Percentiles rank a stretch among this genome's conserved stretches.
Evolutionary conservation across 1,140 invertebrate species (phyloP).

Genomic region (Centruroides sculpturatus): DNA sequence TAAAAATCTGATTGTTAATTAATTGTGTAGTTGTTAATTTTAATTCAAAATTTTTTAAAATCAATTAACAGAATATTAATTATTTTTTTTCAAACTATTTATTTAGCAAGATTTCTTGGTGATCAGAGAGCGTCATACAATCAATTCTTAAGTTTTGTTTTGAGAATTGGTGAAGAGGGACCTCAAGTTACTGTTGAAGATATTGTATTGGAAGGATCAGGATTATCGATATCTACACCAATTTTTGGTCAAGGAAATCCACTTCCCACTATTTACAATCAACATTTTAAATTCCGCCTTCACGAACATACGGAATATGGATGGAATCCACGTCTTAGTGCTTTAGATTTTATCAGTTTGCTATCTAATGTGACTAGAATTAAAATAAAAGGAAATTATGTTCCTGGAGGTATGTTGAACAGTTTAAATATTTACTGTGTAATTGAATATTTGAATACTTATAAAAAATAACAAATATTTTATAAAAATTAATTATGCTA

Average conservation of each 20-base stretch:
- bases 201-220: slow-evolving; percentile 67
- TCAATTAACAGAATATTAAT: background rate
- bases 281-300: slow-evolving; percentile 64
- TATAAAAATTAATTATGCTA: too few relatives aligned
- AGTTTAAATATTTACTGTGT: background rate
- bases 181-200: slow-evolving; percentile 58
- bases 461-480: too few relatives aligned
- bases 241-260: slow-evolving; percentile 85
- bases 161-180: slow-evolving; percentile 64
- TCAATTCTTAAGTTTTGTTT: slow-evolving; percentile 73
- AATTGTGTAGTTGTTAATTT: background rate
- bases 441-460: too few relatives aligned
- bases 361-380: slow-evolving; percentile 85
- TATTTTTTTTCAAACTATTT: slow-evolving; percentile 1
- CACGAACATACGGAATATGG: slow-evolving; percentile 81
- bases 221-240: slow-evolving; percentile 60
- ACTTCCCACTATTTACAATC: slow-evolving; percentile 50
- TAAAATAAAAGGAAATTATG: slow-evolving; percentile 84
- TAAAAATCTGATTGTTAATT: background rate
- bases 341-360: slow-evolving; percentile 77
- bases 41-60: background rate
- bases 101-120: slow-evolving; percentile 64
- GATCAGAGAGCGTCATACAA: slow-evolving; percentile 91
- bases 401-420: slow-evolving; percentile 42
- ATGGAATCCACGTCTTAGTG: slow-evolving; percentile 74